phyloP scores from a whole-genome alignment of 2,113 vertebrate species.

The Lonchura striata region DNA sequence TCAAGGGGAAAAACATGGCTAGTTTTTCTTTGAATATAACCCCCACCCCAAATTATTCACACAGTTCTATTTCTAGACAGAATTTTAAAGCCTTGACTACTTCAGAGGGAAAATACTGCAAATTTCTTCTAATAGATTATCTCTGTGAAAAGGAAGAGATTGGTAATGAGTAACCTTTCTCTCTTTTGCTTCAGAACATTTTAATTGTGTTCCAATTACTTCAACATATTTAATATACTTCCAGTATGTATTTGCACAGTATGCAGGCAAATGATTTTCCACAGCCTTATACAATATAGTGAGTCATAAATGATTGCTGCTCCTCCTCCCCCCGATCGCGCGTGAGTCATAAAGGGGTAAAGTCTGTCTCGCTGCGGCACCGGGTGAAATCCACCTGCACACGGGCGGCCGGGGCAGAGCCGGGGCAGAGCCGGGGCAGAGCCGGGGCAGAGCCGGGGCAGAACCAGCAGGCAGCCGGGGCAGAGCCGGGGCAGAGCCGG shows the following conservation, averaged over 20 bases:
- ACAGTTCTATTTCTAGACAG: conserved; percentile 44
- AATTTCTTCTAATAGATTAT: conserved; percentile 30
- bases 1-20: neutral
- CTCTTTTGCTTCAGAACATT: conserved; percentile 66
- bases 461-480: too few species aligned
- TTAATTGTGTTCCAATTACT: conserved; percentile 68
- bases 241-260: conserved; percentile 54
- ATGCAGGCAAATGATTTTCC: conserved; percentile 53
- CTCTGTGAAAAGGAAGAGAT: conserved; percentile 20
- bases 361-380: conserved; percentile 2
- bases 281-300: conserved; percentile 57
- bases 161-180: conserved; percentile 54
- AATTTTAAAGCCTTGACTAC: conserved; percentile 34
- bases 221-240: conserved; percentile 64
- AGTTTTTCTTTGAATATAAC: neutral
- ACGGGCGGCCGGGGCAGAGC: neutral
- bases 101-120: conserved; percentile 32
- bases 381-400: conserved; percentile 26
- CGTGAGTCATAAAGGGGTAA: conserved; percentile 38
- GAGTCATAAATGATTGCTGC: conserved; percentile 63
- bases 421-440: too few species aligned
- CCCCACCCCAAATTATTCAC: conserved; percentile 38
- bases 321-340: neutral
- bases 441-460: too few species aligned
- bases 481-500: too few species aligned